These are phyloP conservation scores for Mergus octosetaceus DNA, from an alignment of 2,797 vertebrate genomes.

Conservation along the genomic window DNA sequence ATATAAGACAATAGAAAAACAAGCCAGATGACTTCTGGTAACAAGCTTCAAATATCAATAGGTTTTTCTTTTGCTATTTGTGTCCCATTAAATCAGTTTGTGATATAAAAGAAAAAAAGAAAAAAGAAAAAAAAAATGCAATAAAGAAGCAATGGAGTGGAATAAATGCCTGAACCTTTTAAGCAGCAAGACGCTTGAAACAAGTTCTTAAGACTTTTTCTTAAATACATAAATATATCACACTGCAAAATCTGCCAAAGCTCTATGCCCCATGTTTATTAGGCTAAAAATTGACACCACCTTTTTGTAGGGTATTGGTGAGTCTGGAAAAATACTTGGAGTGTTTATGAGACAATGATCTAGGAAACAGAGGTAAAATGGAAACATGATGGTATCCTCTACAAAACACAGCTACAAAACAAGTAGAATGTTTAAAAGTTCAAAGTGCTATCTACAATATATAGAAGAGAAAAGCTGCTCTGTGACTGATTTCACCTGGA, in stretches of 20 bases:
- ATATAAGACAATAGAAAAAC: not conserved
- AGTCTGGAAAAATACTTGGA: not conserved
- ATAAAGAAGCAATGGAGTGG: not conserved
- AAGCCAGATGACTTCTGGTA: not conserved
- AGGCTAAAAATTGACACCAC: not conserved
- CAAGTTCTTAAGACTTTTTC: not conserved
- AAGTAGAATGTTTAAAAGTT: not conserved
- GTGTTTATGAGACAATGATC: not conserved
- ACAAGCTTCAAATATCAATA: not conserved
- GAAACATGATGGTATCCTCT: not conserved
- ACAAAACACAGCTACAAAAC: not conserved
- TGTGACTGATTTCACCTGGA: not conserved
- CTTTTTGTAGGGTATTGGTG: not conserved
- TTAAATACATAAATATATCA: not conserved
- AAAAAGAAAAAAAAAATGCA: not conserved
- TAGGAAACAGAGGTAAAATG: not conserved
- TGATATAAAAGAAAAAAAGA: not conserved
- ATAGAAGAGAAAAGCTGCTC: not conserved
- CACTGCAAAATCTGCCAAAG: not conserved
- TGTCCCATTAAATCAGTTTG: not conserved
- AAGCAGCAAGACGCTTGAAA: not conserved
- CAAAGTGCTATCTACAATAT: not conserved
- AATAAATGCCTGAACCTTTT: not conserved
- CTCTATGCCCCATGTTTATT: not conserved
- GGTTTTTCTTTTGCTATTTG: not conserved